Base-by-base conservation (phyloP, 2,888 invertebrate genomes). In the Drosophila pseudotakahashii region DNA sequence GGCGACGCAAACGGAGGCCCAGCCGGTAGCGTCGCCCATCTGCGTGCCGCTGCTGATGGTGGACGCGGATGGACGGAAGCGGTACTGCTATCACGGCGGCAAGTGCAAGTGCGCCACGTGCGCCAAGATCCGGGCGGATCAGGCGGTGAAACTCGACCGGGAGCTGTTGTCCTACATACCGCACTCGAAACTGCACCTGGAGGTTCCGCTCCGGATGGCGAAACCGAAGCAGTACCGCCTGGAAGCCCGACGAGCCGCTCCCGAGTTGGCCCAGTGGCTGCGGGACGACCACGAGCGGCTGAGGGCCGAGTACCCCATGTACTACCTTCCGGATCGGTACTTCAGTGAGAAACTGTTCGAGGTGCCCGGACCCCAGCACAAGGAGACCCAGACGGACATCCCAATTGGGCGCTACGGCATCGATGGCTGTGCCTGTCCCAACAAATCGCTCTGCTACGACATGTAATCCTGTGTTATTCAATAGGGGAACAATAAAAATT, bases 31-130 rank as follows among this genome's bases (percentile, higher is more conserved):
- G 1, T 26, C 47, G 11, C 64, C 72, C 11, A 0, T 19, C n/a
- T 84, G 83, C 60, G 53, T 77, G 5, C 89, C 89, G 0, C 61
- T 89, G n/a, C 13, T 69, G n/a, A 59, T 89, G 72, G 71, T 88
- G 16, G 83, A 89, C 51, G 66, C 73, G 30, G 89, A 84, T 75
- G 75, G 71, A 5, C 77, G 67, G 60, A 70, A 68, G 30, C 50
- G 61, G 7, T 84, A 84, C 26, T 84, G 83, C 48, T 84, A 84
- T 26, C 88, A 89, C 48, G 89, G 89, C 10, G 86, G 86, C 51
- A 89, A 82, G 39, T 84, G 83, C 30, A 70, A 69, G 3, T 84
- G 83, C 57, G 53, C 44, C 3, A 50, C 41, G 0, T 84, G 83
- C 48, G 54, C n/a, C 0, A 42, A 30, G 10, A 58, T 70, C 7